Evolutionary conservation across 2,888 invertebrate genomes (phyloP).

Genomic region (Phortica okadai): DNA sequence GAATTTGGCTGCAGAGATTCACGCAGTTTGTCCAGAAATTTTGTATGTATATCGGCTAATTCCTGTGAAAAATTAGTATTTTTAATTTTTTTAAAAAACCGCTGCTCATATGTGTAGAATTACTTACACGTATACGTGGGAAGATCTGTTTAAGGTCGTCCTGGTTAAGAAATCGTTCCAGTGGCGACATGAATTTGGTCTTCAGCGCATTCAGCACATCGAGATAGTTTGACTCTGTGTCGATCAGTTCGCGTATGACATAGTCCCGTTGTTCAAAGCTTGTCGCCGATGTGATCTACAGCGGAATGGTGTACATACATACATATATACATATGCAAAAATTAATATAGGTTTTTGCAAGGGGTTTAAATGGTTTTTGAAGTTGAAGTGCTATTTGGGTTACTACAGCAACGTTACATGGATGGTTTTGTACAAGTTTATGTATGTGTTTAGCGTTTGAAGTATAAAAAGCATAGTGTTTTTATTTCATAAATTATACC

Average conservation of each 20-base stretch:
- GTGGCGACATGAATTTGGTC: slow-evolving; percentile 86
- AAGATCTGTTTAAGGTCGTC: slow-evolving; percentile 90
- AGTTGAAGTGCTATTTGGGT: too few species aligned
- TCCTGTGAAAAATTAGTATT: slow-evolving; percentile 79
- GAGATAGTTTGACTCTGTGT: slow-evolving; percentile 98
- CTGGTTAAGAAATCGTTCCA: slow-evolving; percentile 83
- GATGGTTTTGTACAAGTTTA: too few species aligned
- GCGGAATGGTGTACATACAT: neutral
- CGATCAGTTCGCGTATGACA: slow-evolving; percentile 93
- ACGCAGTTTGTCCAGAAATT: slow-evolving; percentile 87
- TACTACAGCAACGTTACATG: too few species aligned
- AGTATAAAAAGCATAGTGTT: too few species aligned
- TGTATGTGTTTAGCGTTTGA: too few species aligned
- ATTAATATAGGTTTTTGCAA: too few species aligned
- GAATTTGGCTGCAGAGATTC: slow-evolving; percentile 82
- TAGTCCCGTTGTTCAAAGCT: slow-evolving; percentile 93
- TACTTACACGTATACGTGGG: slow-evolving; percentile 89
- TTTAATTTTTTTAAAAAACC: neutral
- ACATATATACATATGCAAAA: neutral
- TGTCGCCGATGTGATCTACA: slow-evolving; percentile 76
- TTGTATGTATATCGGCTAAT: slow-evolving; percentile 89
- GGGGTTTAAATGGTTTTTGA: too few species aligned
- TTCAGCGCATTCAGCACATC: slow-evolving; percentile 92
- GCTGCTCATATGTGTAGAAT: neutral
- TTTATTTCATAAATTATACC: slow-evolving; percentile 65